Conservation (phyloP, 1,140 invertebrate genomes). For the Philotrypesis tridentata region DNA sequence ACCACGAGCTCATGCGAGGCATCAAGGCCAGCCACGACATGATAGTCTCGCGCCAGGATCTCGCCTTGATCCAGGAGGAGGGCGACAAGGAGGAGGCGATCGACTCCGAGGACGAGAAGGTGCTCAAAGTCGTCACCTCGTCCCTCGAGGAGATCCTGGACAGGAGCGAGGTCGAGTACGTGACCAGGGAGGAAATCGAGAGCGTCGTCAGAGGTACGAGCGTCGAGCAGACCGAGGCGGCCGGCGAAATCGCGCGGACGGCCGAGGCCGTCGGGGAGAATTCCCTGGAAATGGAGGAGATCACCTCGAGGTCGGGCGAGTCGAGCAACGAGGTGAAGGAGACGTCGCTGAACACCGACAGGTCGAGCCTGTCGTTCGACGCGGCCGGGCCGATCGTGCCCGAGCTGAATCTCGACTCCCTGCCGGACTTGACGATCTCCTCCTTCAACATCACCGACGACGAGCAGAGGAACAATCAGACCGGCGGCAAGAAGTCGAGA, state of each 20-base stretch:
- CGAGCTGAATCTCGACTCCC: constrained; percentile 67
- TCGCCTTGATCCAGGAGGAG: constrained; percentile 64
- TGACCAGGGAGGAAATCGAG: constrained; percentile 18
- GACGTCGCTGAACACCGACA: constrained; percentile 54
- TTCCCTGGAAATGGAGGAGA: constrained; percentile 56
- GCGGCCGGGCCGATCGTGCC: constrained; percentile 60
- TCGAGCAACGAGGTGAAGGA: constrained; percentile 58
- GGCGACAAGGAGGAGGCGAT: constrained; percentile 48
- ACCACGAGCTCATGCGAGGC: constrained; percentile 54
- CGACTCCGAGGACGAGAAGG: constrained; percentile 53
- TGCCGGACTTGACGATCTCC: constrained; percentile 66
- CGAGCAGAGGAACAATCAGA: constrained; percentile 18
- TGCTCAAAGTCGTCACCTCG: constrained; percentile 53
- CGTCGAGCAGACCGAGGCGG: constrained; percentile 55
- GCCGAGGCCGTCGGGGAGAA: constrained; percentile 37
- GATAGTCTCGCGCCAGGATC: constrained; percentile 55
- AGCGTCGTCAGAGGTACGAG: neutral
- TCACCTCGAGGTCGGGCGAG: constrained; percentile 52
- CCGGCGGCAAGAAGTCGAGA: constrained; percentile 8
- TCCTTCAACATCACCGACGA: constrained; percentile 60
- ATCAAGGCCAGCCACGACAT: constrained; percentile 55
- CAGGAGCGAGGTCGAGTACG: constrained; percentile 45
- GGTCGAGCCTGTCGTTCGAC: constrained; percentile 57
- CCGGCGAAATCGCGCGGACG: constrained; percentile 41
- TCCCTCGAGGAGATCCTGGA: constrained; percentile 53